These are phyloP conservation scores for Porites divaricata DNA, from an alignment of 92 coral and sea anemone genomes.

Conservation along the genomic window DNA sequence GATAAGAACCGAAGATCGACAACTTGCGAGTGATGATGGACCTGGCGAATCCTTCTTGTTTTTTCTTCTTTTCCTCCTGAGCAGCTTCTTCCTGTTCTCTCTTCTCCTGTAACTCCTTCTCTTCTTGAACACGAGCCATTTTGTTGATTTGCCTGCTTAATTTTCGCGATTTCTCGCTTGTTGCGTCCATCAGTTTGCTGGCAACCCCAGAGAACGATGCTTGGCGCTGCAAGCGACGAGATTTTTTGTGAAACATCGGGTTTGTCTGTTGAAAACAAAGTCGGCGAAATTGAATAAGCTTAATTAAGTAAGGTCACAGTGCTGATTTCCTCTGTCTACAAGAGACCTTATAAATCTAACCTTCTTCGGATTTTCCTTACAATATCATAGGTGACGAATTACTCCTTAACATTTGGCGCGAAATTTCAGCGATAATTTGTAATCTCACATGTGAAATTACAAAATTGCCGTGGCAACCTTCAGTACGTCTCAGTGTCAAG, in stretches of 20 bases:
- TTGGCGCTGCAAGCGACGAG: slow-evolving; percentile 49
- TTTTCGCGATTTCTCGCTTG: slow-evolving; percentile 44
- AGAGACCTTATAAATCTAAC: too few relatives aligned
- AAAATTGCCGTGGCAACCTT: too few relatives aligned
- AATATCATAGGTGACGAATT: too few relatives aligned
- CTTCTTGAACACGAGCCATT: slow-evolving; percentile 59
- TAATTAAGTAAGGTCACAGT: too few relatives aligned
- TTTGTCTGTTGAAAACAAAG: slow-evolving; percentile 21
- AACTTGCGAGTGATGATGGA: slow-evolving; percentile 29
- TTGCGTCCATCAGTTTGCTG: slow-evolving; percentile 59
- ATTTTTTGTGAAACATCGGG: slow-evolving; percentile 18
- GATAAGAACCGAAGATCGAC: slow-evolving; percentile 47
- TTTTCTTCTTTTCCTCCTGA: slow-evolving; percentile 33
- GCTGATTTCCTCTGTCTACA: too few relatives aligned
- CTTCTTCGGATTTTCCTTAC: too few relatives aligned
- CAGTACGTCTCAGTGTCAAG: too few relatives aligned
- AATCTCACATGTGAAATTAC: too few relatives aligned
- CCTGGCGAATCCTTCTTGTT: slow-evolving; percentile 28
- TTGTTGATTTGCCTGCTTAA: slow-evolving; percentile 54
- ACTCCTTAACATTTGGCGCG: too few relatives aligned
- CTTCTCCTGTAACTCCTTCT: slow-evolving; percentile 25
- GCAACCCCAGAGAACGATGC: slow-evolving; percentile 52
- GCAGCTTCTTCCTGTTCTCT: slow-evolving; percentile 30
- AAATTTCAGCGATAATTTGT: too few relatives aligned
- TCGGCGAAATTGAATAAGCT: not conserved